Evolutionary conservation across 2,113 vertebrate genomes (phyloP).

Genomic region (Paradoxurus hermaphroditus): DNA sequence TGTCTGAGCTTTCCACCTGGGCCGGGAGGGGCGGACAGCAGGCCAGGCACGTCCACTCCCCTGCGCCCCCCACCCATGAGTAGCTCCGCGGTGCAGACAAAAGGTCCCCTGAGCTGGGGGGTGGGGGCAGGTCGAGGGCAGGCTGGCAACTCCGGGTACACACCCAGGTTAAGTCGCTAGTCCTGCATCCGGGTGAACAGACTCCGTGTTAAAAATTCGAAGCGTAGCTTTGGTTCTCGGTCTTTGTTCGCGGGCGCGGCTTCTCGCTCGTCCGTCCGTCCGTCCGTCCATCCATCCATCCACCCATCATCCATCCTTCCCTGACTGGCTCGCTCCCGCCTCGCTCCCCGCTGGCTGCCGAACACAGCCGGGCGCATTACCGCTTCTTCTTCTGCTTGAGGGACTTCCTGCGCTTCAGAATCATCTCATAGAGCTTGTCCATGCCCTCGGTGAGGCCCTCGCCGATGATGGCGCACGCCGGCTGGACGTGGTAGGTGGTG

Average conservation of each 20-base stretch:
- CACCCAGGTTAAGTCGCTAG: not conserved
- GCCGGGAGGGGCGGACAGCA: not conserved
- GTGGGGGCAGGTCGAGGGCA: not conserved
- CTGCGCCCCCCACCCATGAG: not conserved
- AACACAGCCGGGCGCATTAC: conserved; percentile 77
- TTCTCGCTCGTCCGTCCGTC: not conserved
- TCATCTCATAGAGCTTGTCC: conserved; percentile 99
- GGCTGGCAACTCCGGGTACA: not conserved
- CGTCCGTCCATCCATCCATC: not conserved
- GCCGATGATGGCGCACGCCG: conserved; percentile 97
- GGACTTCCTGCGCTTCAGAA: conserved; percentile 93
- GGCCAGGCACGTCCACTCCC: not conserved
- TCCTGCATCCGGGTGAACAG: not conserved
- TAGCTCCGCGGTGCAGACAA: conserved; percentile 65
- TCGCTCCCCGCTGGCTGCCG: not conserved
- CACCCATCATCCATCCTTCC: conserved; percentile 12
- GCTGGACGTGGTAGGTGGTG: conserved; percentile 96
- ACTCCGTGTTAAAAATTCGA: conserved; percentile 5
- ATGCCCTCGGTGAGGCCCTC: conserved; percentile 97
- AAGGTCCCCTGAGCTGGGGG: conserved; percentile 63
- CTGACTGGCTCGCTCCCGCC: not conserved
- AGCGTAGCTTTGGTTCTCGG: conserved; percentile 73
- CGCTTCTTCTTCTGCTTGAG: conserved; percentile 97
- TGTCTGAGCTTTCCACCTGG: conserved; percentile 25
- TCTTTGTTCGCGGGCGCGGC: conserved; percentile 72